A percentile compares a stretch with the other conserved stretches of the same genome.
These are phyloP conservation scores for Ceraclea dissimilis DNA, from an alignment of 2,888 invertebrate species.

Conservation along the genomic window DNA sequence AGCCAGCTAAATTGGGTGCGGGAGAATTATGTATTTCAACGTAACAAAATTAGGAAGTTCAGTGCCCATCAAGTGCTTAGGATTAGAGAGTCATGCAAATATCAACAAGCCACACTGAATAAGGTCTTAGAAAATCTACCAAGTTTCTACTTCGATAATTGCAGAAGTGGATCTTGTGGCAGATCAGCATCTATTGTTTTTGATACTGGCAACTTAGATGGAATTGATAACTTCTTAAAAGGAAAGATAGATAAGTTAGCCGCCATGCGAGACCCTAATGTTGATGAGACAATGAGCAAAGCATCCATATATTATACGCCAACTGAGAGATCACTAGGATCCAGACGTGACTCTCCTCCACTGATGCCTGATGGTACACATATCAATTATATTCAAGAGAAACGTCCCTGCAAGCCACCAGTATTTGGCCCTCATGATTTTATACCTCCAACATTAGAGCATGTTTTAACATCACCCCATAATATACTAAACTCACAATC, in stretches of 20 bases:
- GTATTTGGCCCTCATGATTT: slow-evolving; percentile 36
- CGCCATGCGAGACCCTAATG: slow-evolving; percentile 41
- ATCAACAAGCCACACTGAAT: slow-evolving; percentile 90
- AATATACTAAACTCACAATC: slow-evolving; percentile 26
- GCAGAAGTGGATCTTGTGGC: slow-evolving; percentile 75
- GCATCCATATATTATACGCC: slow-evolving; percentile 78
- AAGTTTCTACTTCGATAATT: slow-evolving; percentile 86
- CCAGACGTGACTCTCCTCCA: slow-evolving; percentile 41
- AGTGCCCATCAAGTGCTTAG: slow-evolving; percentile 86
- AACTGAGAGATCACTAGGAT: slow-evolving; percentile 57
- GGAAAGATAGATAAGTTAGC: slow-evolving; percentile 55
- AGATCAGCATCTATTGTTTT: slow-evolving; percentile 68
- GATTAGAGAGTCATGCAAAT: slow-evolving; percentile 87
- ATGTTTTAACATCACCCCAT: slow-evolving; percentile 28
- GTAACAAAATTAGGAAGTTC: slow-evolving; percentile 90
- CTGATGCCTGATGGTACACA: slow-evolving; percentile 53
- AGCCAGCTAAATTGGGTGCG: slow-evolving; percentile 88
- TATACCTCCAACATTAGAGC: slow-evolving; percentile 30
- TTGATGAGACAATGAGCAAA: slow-evolving; percentile 59
- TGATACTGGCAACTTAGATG: slow-evolving; percentile 55
- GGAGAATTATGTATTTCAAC: slow-evolving; percentile 92
- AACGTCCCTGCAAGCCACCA: slow-evolving; percentile 36
- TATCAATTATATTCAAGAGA: slow-evolving; percentile 57
- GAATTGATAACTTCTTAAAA: slow-evolving; percentile 61
- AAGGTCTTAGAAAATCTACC: slow-evolving; percentile 90